These are phyloP conservation scores for Falco concolor DNA, from an alignment of 2,797 vertebrate species.

Conservation along the genomic window DNA sequence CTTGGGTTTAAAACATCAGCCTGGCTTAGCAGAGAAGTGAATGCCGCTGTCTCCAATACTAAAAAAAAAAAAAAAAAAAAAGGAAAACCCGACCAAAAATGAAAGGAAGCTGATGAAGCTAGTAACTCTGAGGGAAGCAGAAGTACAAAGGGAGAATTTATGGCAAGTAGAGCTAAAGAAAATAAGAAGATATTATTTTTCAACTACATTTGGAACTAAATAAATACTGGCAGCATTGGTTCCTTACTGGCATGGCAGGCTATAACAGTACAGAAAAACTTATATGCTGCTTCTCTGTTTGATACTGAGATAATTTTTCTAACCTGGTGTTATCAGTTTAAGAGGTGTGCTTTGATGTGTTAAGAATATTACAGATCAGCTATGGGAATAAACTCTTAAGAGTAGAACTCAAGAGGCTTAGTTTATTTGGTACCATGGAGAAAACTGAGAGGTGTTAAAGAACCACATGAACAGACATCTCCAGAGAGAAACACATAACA, in stretches of 20 bases:
- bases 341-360: background rate
- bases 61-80: background rate
- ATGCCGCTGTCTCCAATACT: background rate
- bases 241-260: background rate
- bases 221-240: background rate
- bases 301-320: background rate
- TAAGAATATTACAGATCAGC: background rate
- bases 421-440: background rate
- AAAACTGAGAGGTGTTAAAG: background rate
- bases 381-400: background rate
- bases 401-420: background rate
- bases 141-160: background rate
- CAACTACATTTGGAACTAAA: conserved; percentile 36
- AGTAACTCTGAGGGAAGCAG: background rate
- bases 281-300: background rate
- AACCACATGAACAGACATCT: background rate
- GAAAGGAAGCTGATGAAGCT: background rate
- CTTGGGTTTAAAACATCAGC: background rate
- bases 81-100: background rate
- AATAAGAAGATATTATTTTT: conserved; percentile 42
- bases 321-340: background rate
- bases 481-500: background rate
- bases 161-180: background rate
- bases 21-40: background rate
- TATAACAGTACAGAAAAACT: background rate